Evolutionary conservation across 1,140 invertebrate species (phyloP).

Genomic region (Latrodectus geometricus): DNA sequence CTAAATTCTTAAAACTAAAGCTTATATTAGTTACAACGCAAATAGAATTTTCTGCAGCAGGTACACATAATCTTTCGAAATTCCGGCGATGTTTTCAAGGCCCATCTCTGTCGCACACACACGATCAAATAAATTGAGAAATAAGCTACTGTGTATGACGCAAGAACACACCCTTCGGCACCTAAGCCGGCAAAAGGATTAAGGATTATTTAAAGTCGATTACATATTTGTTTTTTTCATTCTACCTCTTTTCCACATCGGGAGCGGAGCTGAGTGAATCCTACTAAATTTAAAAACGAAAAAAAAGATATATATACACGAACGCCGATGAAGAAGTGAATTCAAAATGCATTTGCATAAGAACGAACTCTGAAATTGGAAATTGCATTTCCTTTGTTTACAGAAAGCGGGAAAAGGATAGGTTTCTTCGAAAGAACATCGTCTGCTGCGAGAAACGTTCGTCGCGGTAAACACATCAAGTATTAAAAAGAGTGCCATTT

Average conservation of each 20-base stretch:
- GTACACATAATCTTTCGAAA: constrained; percentile 18
- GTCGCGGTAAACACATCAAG: constrained; percentile 59
- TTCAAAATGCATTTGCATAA: constrained; percentile 61
- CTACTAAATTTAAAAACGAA: constrained; percentile 37
- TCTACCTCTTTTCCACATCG: background rate
- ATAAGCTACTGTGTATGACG: constrained; percentile 19
- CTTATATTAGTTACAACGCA: constrained; percentile 31
- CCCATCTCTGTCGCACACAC: background rate
- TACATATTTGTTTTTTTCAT: constrained; percentile 29
- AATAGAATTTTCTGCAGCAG: constrained; percentile 18
- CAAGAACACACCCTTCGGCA: constrained; percentile 6
- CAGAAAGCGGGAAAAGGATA: constrained; percentile 45
- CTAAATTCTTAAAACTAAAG: constrained; percentile 27
- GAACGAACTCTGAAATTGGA: constrained; percentile 56
- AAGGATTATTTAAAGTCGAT: constrained; percentile 61
- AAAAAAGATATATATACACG: background rate
- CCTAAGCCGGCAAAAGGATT: constrained; percentile 37
- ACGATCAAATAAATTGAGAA: constrained; percentile 59
- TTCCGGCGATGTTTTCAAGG: background rate
- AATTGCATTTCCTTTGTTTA: constrained; percentile 61
- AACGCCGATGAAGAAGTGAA: constrained; percentile 35
- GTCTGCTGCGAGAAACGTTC: background rate
- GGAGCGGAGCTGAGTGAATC: constrained; percentile 38
- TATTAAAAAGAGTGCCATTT: constrained; percentile 61
- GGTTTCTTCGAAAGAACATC: constrained; percentile 44